Conservation (phyloP, 2,888 invertebrate species). For the Arrhopalites spinosus region DNA sequence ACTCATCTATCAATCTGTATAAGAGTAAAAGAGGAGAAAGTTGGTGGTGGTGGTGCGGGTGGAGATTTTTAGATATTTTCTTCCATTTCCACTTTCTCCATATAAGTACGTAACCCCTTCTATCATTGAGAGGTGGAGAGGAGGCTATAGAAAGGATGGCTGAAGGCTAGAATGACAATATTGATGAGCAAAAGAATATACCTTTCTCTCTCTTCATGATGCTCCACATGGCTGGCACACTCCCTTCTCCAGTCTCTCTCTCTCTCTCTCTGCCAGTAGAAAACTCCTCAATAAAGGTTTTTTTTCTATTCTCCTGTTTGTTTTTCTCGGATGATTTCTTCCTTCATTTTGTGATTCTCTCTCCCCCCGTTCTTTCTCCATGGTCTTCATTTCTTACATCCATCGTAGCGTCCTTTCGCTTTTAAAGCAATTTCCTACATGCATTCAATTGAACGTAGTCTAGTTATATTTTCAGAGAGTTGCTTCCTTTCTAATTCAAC, state of each 20-base stretch:
- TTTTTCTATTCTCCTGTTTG: conserved; percentile 11
- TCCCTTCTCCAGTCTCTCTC: not conserved
- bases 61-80: too few species aligned
- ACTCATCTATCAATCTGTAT: too few species aligned
- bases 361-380: conserved; percentile 1
- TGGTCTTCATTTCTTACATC: too few species aligned
- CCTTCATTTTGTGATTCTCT: conserved; percentile 26
- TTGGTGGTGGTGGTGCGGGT: not conserved
- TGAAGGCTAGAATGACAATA: too few species aligned
- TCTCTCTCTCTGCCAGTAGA: conserved; percentile 14
- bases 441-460: not conserved
- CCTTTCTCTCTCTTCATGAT: too few species aligned
- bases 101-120: too few species aligned
- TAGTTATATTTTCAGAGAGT: not conserved
- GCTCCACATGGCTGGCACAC: too few species aligned
- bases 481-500: not conserved
- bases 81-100: too few species aligned
- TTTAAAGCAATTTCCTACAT: conserved; percentile 13
- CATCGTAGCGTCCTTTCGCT: not conserved
- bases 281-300: not conserved
- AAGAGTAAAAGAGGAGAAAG: too few species aligned
- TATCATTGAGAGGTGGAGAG: too few species aligned
- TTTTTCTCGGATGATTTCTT: conserved; percentile 37
- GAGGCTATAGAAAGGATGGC: too few species aligned
- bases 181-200: too few species aligned